phyloP scores from a whole-genome alignment of 2,888 invertebrate species.

The Micoletzkya japonica region DNA sequence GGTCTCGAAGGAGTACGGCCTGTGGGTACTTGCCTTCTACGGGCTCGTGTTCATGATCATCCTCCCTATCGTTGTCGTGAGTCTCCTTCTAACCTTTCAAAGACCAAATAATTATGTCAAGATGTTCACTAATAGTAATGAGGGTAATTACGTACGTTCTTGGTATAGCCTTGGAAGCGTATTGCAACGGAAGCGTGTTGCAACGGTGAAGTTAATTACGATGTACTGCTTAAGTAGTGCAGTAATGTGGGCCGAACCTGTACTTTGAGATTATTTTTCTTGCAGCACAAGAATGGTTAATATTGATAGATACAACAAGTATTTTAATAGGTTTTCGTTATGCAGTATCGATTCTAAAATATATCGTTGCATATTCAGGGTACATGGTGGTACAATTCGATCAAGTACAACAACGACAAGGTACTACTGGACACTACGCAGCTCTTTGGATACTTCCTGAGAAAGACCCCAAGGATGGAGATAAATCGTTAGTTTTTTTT shows the following conservation, averaged over 20 bases:
- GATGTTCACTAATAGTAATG: too few relatives aligned
- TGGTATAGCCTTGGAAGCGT: too few relatives aligned
- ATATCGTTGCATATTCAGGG: slow-evolving; percentile 69
- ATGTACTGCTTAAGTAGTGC: too few relatives aligned
- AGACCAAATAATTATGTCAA: too few relatives aligned
- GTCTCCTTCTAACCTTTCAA: slow-evolving; percentile 39
- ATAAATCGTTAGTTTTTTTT: slow-evolving; percentile 74
- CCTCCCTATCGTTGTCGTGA: slow-evolving; percentile 73
- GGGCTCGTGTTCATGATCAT: slow-evolving; percentile 97
- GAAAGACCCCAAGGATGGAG: slow-evolving; percentile 92
- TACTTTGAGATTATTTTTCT: not conserved
- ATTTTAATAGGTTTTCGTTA: too few relatives aligned
- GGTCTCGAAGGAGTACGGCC: slow-evolving; percentile 96
- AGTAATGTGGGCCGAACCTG: too few relatives aligned
- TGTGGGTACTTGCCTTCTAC: slow-evolving; percentile 90
- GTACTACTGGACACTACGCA: slow-evolving; percentile 94
- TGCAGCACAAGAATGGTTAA: not conserved
- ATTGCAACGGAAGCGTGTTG: too few relatives aligned
- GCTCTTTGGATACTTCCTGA: slow-evolving; percentile 91
- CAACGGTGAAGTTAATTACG: too few relatives aligned
- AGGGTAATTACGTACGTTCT: too few relatives aligned
- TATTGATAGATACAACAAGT: too few relatives aligned
- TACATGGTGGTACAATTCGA: slow-evolving; percentile 98
- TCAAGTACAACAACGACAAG: slow-evolving; percentile 90
- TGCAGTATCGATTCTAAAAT: not conserved